A percentile compares a stretch with the other conserved stretches of the same genome.
Evolutionary conservation across 2,888 invertebrate species (phyloP).

Genomic region (Pristionchus mayeri): DNA sequence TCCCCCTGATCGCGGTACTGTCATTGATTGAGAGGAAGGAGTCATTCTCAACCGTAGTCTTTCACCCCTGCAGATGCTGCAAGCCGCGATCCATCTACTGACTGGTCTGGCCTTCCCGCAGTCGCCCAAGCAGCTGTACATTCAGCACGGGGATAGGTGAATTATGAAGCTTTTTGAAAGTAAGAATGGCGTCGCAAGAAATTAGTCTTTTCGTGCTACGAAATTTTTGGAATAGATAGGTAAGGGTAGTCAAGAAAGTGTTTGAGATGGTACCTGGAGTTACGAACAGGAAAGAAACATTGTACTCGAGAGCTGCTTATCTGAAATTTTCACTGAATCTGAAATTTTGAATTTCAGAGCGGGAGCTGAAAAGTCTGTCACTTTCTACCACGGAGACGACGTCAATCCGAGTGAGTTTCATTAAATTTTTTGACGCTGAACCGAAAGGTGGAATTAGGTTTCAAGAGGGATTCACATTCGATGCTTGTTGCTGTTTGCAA

Average conservation of each 20-base stretch:
- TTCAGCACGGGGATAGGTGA: constrained; percentile 55
- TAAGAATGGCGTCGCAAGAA: too few species aligned
- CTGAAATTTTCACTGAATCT: too few species aligned
- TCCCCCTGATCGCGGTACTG: constrained; percentile 56
- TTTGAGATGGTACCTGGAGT: too few species aligned
- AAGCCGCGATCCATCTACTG: constrained; percentile 62
- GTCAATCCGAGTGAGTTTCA: constrained; percentile 58
- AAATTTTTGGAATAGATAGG: too few species aligned
- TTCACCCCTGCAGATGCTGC: neutral
- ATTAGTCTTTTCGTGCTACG: too few species aligned
- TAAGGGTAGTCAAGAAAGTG: too few species aligned
- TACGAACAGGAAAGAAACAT: too few species aligned
- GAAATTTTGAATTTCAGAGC: constrained; percentile 50
- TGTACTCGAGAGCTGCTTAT: too few species aligned
- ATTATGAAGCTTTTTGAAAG: too few species aligned
- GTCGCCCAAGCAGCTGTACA: constrained; percentile 72
- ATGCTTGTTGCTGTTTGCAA: too few species aligned
- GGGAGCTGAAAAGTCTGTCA: constrained; percentile 59
- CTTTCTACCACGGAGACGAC: constrained; percentile 68
- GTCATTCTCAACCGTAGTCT: constrained; percentile 26
- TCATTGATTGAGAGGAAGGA: neutral
- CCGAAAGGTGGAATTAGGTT: neutral
- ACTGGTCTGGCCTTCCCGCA: constrained; percentile 65
- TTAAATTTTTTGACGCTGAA: too few species aligned
- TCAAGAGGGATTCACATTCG: too few species aligned